phyloP scores from a whole-genome alignment of 2,797 vertebrate genomes.

The Myotis planiceps region DNA sequence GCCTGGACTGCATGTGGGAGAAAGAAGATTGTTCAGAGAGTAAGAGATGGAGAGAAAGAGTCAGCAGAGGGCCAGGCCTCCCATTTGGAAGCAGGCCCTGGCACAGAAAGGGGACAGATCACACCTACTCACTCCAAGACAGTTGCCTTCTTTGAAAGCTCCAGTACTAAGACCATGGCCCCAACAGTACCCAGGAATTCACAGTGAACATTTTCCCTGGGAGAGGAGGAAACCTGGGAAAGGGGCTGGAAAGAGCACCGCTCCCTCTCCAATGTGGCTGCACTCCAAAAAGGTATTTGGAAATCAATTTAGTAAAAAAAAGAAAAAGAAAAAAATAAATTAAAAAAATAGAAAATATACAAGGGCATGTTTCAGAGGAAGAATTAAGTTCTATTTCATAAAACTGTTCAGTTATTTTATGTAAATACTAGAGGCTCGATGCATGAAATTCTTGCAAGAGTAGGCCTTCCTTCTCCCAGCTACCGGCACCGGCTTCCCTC shows the following conservation, averaged over 20 bases:
- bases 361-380: background rate
- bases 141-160: background rate
- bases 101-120: background rate
- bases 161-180: background rate
- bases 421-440: too few species aligned
- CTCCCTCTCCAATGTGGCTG: background rate
- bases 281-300: background rate
- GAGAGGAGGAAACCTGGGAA: background rate
- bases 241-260: background rate
- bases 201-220: background rate
- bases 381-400: background rate
- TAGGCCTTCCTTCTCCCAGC: too few species aligned
- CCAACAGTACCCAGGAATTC: background rate
- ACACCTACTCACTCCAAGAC: too few species aligned
- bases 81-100: background rate
- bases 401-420: background rate
- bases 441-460: too few species aligned
- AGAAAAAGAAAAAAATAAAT: background rate
- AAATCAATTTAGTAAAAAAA: background rate
- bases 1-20: background rate
- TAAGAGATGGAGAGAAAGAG: background rate
- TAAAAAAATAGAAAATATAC: background rate
- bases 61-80: background rate
- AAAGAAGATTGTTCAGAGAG: background rate
- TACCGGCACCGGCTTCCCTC: too few species aligned